A percentile compares a stretch with the other conserved stretches of the same genome.
Conservation (phyloP, 2,113 vertebrate genomes). For the Megaptera novaeangliae region DNA sequence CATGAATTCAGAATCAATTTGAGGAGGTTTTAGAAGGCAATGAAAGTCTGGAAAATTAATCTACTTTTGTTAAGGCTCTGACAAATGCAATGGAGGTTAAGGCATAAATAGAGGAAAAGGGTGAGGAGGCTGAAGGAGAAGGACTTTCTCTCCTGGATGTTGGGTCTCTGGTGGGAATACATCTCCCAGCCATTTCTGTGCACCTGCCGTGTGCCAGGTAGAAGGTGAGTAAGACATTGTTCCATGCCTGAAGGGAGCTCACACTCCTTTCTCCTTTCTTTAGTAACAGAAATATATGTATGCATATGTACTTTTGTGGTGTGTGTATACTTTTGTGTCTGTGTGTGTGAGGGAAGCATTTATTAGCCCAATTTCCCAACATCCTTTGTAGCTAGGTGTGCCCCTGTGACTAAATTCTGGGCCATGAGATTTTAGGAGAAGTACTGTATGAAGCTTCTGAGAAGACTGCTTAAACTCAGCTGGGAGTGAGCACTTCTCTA, state of each 20-base stretch:
- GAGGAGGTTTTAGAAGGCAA: slow-evolving; percentile 22
- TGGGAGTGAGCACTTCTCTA: neutral
- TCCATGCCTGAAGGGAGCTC: neutral
- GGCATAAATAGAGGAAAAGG: neutral
- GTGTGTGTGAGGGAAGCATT: neutral
- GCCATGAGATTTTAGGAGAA: neutral
- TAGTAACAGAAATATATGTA: neutral
- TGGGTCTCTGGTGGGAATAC: neutral
- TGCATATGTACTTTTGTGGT: neutral
- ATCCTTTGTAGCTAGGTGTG: neutral
- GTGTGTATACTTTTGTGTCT: neutral
- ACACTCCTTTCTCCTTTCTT: neutral
- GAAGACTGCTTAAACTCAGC: neutral
- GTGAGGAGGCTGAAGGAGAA: neutral
- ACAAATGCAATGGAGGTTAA: neutral
- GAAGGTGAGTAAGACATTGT: neutral
- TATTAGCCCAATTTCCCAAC: neutral
- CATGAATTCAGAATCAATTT: slow-evolving; percentile 39
- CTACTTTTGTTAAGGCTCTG: slow-evolving; percentile 53
- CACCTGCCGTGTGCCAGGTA: neutral
- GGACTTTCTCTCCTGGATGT: neutral
- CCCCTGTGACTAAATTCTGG: neutral
- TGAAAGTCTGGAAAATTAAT: slow-evolving; percentile 49
- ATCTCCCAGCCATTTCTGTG: neutral
- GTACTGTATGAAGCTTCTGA: neutral